Evolutionary conservation across 2,888 invertebrate species (phyloP).

Genomic region (Lochmaea crataegi): DNA sequence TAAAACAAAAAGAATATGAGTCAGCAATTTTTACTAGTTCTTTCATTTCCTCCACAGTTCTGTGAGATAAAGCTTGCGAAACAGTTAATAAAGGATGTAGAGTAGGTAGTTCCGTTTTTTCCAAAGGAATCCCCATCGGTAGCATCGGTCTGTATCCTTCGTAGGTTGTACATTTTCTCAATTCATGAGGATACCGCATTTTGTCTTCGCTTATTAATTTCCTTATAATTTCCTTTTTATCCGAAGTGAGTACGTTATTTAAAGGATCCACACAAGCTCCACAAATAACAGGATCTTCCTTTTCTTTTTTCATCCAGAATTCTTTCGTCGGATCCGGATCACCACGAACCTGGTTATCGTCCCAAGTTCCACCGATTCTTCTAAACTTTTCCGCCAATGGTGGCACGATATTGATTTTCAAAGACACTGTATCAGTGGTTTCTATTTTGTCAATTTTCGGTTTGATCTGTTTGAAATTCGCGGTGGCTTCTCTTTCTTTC

Average conservation of each 20-base stretch:
- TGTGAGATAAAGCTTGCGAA: slow-evolving; percentile 58
- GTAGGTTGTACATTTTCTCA: slow-evolving; percentile 56
- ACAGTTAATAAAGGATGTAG: slow-evolving; percentile 59
- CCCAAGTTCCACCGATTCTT: slow-evolving; percentile 58
- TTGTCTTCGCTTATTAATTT: slow-evolving; percentile 57
- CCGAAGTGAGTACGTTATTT: slow-evolving; percentile 53
- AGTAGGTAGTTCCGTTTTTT: slow-evolving; percentile 54
- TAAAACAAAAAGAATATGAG: slow-evolving; percentile 2
- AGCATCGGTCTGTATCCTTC: slow-evolving; percentile 58
- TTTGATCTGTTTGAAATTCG: slow-evolving; percentile 43
- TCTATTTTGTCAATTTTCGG: slow-evolving; percentile 45
- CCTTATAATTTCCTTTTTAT: slow-evolving; percentile 56
- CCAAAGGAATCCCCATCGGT: slow-evolving; percentile 55
- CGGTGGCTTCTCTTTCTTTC: slow-evolving; percentile 56
- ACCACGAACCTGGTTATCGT: slow-evolving; percentile 57
- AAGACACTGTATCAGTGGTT: slow-evolving; percentile 41
- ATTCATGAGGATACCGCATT: slow-evolving; percentile 60
- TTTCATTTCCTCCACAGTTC: slow-evolving; percentile 47
- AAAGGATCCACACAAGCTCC: slow-evolving; percentile 57
- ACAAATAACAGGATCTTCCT: slow-evolving; percentile 54
- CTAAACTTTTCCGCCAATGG: slow-evolving; percentile 52
- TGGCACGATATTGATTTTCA: slow-evolving; percentile 49
- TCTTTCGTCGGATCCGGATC: slow-evolving; percentile 56
- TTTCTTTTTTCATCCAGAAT: slow-evolving; percentile 57
- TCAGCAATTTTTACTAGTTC: slow-evolving; percentile 22